These are phyloP conservation scores for Myotis yumanensis DNA, from an alignment of 2,113 vertebrate species.

Conservation along the genomic window DNA sequence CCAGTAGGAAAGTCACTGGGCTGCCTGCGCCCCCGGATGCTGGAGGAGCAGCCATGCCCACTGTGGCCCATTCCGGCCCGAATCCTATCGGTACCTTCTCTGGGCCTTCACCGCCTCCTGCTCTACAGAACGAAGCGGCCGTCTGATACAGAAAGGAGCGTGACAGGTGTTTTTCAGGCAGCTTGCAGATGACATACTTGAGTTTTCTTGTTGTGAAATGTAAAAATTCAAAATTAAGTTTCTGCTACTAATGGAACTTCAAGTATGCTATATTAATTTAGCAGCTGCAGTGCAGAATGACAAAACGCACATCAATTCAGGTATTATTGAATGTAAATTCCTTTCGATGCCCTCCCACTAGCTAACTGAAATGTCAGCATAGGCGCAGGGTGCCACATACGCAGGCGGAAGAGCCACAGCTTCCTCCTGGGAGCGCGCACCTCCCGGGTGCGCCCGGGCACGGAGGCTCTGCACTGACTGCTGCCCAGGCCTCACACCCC, in stretches of 20 bases:
- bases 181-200: background rate
- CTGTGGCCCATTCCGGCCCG: background rate
- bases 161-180: background rate
- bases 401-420: background rate
- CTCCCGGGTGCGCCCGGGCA: too few species aligned
- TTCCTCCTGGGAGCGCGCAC: too few species aligned
- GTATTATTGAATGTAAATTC: background rate
- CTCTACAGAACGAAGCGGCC: background rate
- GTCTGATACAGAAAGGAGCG: background rate
- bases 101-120: background rate
- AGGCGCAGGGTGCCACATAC: background rate
- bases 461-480: too few species aligned
- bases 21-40: too few species aligned
- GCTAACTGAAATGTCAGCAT: conserved; percentile 4
- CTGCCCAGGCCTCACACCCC: too few species aligned
- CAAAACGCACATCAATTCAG: conserved; percentile 11
- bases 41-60: too few species aligned
- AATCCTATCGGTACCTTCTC: background rate
- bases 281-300: conserved; percentile 7
- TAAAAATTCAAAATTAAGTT: conserved; percentile 28
- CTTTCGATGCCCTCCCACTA: background rate
- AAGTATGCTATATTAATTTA: background rate
- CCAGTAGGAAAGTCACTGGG: too few species aligned
- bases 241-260: background rate
- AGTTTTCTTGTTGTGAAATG: background rate